Evolutionary conservation across 2,797 vertebrate species (phyloP).

Genomic region (Ctenochaetus hawaiiensis): DNA sequence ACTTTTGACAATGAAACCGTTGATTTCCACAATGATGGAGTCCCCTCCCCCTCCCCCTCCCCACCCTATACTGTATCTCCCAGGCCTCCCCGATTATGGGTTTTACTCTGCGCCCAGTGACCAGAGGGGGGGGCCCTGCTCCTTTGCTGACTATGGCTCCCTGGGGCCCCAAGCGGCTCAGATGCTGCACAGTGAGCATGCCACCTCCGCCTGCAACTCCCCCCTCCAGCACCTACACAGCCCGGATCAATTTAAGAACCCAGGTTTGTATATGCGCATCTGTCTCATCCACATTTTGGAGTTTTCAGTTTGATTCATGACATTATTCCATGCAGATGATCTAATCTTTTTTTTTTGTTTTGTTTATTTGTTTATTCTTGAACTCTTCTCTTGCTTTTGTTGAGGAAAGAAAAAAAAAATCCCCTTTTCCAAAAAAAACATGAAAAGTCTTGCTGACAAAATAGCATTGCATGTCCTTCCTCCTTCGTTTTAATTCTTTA

Average conservation of each 20-base stretch:
- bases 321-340: slow-evolving; percentile 74
- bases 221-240: slow-evolving; percentile 89
- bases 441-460: slow-evolving; percentile 64
- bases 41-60: slow-evolving; percentile 80
- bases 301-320: slow-evolving; percentile 79
- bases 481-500: slow-evolving; percentile 53
- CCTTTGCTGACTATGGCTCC: slow-evolving; percentile 92
- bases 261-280: slow-evolving; percentile 88
- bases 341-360: slow-evolving; percentile 46
- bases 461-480: slow-evolving; percentile 81
- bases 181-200: slow-evolving; percentile 92
- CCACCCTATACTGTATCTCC: slow-evolving; percentile 86
- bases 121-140: slow-evolving; percentile 91
- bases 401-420: slow-evolving; percentile 40
- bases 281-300: slow-evolving; percentile 80
- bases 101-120: slow-evolving; percentile 93
- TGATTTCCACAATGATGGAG: slow-evolving; percentile 87
- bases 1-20: slow-evolving; percentile 79
- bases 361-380: slow-evolving; percentile 16
- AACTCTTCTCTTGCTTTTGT: slow-evolving; percentile 61
- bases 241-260: slow-evolving; percentile 92
- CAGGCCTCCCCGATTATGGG: slow-evolving; percentile 91
- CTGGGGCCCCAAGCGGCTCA: slow-evolving; percentile 91
- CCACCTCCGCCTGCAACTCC: slow-evolving; percentile 89
- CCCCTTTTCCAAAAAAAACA: slow-evolving; percentile 9